phyloP scores from a whole-genome alignment of 30 jellyfish, hydroid and myxozoan species.

The Catostylus mosaicus region DNA sequence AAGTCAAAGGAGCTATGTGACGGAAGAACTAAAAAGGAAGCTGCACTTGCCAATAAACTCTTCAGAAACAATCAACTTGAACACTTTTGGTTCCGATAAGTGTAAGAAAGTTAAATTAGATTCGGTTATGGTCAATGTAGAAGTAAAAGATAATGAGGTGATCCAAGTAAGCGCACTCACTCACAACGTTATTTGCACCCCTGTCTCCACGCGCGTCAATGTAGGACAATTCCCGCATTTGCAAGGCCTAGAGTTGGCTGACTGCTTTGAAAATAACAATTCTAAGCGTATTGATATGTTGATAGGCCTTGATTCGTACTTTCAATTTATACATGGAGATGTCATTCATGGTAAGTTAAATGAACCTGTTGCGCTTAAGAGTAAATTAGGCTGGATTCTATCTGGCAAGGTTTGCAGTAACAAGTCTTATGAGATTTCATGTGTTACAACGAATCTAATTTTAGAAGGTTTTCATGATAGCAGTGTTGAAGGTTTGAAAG shows the following conservation, averaged over 20 bases:
- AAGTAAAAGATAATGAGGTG: not conserved
- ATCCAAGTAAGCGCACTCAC: not conserved
- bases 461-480: not conserved
- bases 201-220: slow-evolving; percentile 17
- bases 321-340: slow-evolving; percentile 26
- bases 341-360: slow-evolving; percentile 22
- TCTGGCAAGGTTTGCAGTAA: not conserved
- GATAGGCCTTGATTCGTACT: slow-evolving; percentile 20
- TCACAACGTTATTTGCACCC: slow-evolving; percentile 10
- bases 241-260: slow-evolving; percentile 17
- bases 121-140: slow-evolving; percentile 11
- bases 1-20: slow-evolving; percentile 17
- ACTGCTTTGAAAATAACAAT: slow-evolving; percentile 14
- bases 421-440: not conserved
- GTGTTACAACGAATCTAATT: not conserved
- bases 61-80: not conserved
- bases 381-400: slow-evolving; percentile 34
- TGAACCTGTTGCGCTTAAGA: slow-evolving; percentile 35
- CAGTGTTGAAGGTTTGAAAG: not conserved
- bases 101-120: slow-evolving; percentile 5
- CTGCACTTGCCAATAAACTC: not conserved
- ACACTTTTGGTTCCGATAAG: slow-evolving; percentile 35
- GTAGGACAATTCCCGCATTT: slow-evolving; percentile 17
- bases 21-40: slow-evolving; percentile 5
- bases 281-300: slow-evolving; percentile 21